Percentiles rank a stretch among this genome's conserved stretches.
Conservation (phyloP, 2,797 vertebrate genomes). For the Acipenser transmontanus region DNA sequence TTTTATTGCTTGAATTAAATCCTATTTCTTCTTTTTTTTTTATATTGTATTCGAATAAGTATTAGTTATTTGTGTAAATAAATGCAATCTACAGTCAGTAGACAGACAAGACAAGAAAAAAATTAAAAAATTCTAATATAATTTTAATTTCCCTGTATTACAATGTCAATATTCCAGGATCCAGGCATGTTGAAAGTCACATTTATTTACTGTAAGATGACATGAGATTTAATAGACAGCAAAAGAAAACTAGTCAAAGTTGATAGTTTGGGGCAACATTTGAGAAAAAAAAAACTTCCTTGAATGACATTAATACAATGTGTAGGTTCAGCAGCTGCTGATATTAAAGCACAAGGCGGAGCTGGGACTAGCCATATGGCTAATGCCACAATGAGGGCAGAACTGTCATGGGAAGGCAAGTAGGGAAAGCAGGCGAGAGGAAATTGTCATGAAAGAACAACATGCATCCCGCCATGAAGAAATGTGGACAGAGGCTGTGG, state of each 20-base stretch:
- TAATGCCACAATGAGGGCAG: constrained; percentile 73
- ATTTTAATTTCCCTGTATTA: no score
- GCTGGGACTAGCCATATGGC: constrained; percentile 77
- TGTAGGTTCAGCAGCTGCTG: constrained; percentile 45
- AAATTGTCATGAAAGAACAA: constrained; percentile 82
- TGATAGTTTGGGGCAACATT: constrained; percentile 41
- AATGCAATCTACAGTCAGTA: no score
- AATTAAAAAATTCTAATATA: no score
- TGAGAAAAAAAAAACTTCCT: constrained; percentile 30
- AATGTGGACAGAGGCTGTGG: constrained; percentile 68
- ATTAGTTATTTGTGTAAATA: no score
- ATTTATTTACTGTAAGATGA: neutral
- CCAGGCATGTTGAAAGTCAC: neutral
- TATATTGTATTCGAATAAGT: no score
- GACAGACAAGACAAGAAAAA: no score
- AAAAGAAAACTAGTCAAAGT: constrained; percentile 26
- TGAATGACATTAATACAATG: constrained; percentile 34
- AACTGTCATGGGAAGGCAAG: constrained; percentile 75
- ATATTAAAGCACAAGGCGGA: constrained; percentile 49
- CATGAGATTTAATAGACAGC: neutral
- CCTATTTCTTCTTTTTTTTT: no score
- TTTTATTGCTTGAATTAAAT: no score
- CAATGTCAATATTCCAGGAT: no score
- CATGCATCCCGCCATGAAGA: constrained; percentile 71
- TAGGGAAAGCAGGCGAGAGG: constrained; percentile 67